Evolutionary conservation across 2,113 vertebrate species (phyloP).

Genomic region (Thryonomys swinderianus): DNA sequence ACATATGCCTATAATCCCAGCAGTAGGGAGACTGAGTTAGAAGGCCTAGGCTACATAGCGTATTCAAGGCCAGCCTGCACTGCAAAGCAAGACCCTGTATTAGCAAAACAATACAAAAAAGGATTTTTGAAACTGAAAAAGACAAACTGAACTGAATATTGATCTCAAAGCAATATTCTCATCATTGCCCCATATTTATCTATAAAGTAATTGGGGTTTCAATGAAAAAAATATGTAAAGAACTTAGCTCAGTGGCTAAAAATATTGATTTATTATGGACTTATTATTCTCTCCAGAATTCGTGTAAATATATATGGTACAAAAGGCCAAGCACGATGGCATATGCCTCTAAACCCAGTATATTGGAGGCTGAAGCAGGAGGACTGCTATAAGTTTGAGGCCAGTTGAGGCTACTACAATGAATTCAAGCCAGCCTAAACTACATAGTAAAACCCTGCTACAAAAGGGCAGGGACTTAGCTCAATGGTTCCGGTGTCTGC

Average conservation of each 20-base stretch:
- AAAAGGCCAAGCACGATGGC: not conserved
- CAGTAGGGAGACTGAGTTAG: not conserved
- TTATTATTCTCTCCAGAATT: not conserved
- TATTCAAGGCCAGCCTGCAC: not conserved
- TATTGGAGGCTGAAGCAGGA: not conserved
- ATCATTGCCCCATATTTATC: not conserved
- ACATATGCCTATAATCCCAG: no score
- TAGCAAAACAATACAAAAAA: not conserved
- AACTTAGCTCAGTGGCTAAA: slow-evolving; percentile 10
- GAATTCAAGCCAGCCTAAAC: not conserved
- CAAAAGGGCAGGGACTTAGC: no score
- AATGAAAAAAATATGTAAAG: not conserved
- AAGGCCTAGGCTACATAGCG: not conserved
- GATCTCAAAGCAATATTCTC: slow-evolving; percentile 2
- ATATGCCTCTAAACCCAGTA: not conserved
- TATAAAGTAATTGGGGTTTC: not conserved
- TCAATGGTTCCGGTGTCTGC: no score
- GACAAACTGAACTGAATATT: slow-evolving; percentile 17
- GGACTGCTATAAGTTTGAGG: not conserved
- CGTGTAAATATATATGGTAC: not conserved
- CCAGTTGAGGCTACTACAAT: not conserved
- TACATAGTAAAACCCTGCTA: not conserved
- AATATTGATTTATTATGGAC: slow-evolving; percentile 25
- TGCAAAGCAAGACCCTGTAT: not conserved
- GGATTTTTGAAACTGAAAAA: not conserved